These are phyloP conservation scores for Plemyria rubiginata DNA, from an alignment of 2,888 invertebrate species.

Conservation along the genomic window DNA sequence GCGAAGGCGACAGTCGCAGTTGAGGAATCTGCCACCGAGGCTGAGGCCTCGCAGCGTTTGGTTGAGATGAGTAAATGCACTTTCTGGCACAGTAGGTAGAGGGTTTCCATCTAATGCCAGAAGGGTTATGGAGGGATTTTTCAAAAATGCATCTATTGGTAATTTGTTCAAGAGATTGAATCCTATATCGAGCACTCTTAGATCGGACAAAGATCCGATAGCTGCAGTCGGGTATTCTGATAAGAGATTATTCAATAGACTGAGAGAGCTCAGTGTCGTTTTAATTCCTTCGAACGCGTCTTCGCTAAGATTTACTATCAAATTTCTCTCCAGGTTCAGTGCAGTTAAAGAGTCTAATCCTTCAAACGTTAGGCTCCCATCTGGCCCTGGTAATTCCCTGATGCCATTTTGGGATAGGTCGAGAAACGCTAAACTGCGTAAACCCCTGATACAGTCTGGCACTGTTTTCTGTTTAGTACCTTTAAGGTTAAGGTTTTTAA, in stretches of 20 bases:
- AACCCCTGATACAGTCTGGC: constrained; percentile 91
- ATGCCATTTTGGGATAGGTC: constrained; percentile 96
- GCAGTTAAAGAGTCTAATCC: constrained; percentile 93
- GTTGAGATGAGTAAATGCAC: constrained; percentile 91
- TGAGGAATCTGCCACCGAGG: constrained; percentile 93
- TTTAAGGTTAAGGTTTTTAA: constrained; percentile 96
- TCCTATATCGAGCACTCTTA: constrained; percentile 95
- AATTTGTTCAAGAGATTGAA: constrained; percentile 94
- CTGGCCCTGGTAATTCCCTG: constrained; percentile 90
- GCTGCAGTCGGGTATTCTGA: constrained; percentile 94
- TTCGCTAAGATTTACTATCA: constrained; percentile 90
- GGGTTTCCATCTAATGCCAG: constrained; percentile 96
- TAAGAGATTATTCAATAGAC: constrained; percentile 94
- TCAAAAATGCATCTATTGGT: constrained; percentile 91
- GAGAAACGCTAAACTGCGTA: constrained; percentile 92
- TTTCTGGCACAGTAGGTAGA: constrained; percentile 91
- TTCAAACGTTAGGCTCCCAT: constrained; percentile 88
- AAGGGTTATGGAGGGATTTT: constrained; percentile 93
- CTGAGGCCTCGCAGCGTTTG: constrained; percentile 93
- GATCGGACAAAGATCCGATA: constrained; percentile 90
- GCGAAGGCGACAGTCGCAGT: constrained; percentile 93
- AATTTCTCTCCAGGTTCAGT: constrained; percentile 94
- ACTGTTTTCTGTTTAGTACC: constrained; percentile 92
- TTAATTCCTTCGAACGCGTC: constrained; percentile 92
- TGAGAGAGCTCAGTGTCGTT: constrained; percentile 93